These are phyloP conservation scores for Tenebrosternarchus preto DNA, from an alignment of 2,113 vertebrate species.

Conservation along the genomic window DNA sequence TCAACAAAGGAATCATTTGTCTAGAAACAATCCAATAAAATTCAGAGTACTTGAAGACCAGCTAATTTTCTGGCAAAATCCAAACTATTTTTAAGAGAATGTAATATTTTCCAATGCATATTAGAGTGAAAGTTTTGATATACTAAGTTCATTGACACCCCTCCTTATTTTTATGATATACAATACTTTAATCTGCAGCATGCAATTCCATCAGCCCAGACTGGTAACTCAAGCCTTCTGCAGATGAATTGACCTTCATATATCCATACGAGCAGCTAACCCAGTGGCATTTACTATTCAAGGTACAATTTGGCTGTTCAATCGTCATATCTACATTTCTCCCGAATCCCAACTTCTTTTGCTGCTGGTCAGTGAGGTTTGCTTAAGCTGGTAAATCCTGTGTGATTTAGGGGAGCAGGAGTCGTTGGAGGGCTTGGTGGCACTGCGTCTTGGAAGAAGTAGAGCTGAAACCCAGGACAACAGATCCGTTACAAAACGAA, in stretches of 20 bases:
- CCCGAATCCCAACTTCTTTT: background rate
- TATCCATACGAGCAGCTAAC: background rate
- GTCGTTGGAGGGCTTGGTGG: background rate
- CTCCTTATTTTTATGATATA: too few species aligned
- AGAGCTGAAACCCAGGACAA: conserved; percentile 62
- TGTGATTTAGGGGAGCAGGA: conserved; percentile 22
- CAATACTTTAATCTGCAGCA: too few species aligned
- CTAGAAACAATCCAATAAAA: background rate
- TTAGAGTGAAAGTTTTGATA: background rate
- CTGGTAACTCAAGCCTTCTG: background rate
- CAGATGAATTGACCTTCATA: background rate
- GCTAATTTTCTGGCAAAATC: background rate
- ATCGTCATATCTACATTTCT: background rate
- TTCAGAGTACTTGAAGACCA: background rate
- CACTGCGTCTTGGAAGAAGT: conserved; percentile 69
- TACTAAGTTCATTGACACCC: background rate
- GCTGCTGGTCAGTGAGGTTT: conserved; percentile 18
- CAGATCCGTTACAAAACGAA: background rate
- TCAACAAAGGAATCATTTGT: background rate
- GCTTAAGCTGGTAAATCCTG: background rate
- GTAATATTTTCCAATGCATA: background rate
- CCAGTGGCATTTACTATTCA: background rate
- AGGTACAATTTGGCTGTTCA: background rate
- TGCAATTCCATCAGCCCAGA: background rate
- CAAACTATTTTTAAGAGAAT: background rate